Evolutionary conservation across 2,888 invertebrate genomes (phyloP).

Genomic region (Drosophila flavopinicola): DNA sequence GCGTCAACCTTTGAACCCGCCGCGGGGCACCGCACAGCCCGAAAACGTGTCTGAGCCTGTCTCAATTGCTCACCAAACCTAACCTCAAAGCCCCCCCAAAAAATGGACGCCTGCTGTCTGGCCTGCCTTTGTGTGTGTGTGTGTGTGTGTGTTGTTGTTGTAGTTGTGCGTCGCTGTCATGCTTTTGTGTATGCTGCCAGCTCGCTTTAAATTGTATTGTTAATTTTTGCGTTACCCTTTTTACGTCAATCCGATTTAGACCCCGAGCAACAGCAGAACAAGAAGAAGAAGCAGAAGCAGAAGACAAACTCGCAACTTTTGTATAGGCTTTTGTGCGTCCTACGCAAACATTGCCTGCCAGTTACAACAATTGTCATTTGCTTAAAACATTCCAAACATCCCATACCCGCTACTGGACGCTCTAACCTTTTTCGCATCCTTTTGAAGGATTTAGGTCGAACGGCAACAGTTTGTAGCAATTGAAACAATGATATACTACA

Average conservation of each 20-base stretch:
- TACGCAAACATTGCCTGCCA: constrained; percentile 65
- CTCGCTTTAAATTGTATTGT: constrained; percentile 76
- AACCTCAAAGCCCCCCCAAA: constrained; percentile 5
- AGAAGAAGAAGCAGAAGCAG: neutral
- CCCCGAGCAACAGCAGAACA: constrained; percentile 1
- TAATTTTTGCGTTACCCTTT: constrained; percentile 67
- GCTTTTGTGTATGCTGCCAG: constrained; percentile 44
- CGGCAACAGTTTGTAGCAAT: constrained; percentile 57
- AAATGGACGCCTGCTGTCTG: constrained; percentile 14
- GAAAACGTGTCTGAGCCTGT: constrained; percentile 32
- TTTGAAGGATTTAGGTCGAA: constrained; percentile 16
- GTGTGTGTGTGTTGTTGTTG: constrained; percentile 3
- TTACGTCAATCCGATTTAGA: constrained; percentile 46
- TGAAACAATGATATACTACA: constrained; percentile 39
- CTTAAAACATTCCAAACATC: constrained; percentile 8
- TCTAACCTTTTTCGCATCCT: constrained; percentile 1
- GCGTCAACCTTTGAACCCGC: constrained; percentile 78
- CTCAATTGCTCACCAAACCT: constrained; percentile 6
- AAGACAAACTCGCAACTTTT: constrained; percentile 24
- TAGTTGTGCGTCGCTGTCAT: constrained; percentile 32
- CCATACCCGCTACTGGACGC: neutral
- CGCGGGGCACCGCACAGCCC: constrained; percentile 32
- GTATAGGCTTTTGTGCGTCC: constrained; percentile 58
- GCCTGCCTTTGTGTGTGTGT: neutral
- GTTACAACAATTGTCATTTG: constrained; percentile 63